These are phyloP conservation scores for Pterobdella sp. DNA, from an alignment of 2,888 invertebrate genomes.

Conservation along the genomic window DNA sequence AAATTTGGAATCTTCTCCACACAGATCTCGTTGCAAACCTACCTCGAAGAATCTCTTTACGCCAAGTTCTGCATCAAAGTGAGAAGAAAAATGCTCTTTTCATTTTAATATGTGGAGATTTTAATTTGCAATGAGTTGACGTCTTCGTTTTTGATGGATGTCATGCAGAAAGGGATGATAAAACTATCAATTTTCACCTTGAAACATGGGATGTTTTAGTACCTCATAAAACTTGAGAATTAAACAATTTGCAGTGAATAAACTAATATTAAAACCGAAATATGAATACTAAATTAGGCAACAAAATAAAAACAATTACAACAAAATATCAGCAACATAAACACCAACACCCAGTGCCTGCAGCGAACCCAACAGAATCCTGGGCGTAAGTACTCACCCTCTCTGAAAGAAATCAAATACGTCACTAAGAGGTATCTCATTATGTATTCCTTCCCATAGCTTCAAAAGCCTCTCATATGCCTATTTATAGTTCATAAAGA, in stretches of 20 bases:
- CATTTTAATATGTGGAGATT: not conserved
- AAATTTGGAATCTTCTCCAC: conserved; percentile 47
- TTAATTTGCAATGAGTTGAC: not conserved
- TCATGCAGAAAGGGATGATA: not conserved
- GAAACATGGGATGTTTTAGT: no score
- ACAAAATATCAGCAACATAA: not conserved
- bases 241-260: no score
- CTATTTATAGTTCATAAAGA: no score
- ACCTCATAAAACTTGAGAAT: no score
- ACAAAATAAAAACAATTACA: no score
- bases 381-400: conserved; percentile 79
- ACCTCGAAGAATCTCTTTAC: conserved; percentile 87
- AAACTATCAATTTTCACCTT: no score
- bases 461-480: no score
- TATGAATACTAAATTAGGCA: no score
- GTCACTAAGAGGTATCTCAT: conserved; percentile 64
- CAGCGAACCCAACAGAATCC: conserved; percentile 59
- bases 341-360: conserved; percentile 57
- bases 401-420: conserved; percentile 81
- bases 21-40: conserved; percentile 67
- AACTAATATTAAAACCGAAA: no score
- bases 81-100: conserved; percentile 5
- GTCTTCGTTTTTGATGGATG: not conserved
- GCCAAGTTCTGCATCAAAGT: conserved; percentile 73
- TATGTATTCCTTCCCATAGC: conserved; percentile 17